Evolutionary conservation across 2,888 invertebrate genomes (phyloP).

Genomic region (Sesamia inferens): DNA sequence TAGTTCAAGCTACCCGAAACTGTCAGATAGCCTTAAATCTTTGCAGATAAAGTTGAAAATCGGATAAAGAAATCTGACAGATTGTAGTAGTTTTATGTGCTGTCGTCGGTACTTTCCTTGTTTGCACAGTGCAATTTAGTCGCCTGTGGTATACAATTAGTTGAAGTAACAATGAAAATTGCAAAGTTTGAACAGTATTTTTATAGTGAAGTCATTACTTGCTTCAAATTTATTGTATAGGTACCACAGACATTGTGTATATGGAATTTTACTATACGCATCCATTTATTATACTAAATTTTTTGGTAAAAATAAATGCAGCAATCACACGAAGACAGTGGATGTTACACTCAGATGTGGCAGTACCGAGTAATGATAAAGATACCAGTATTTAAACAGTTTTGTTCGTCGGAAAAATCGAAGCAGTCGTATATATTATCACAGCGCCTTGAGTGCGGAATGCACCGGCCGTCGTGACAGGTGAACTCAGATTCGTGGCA

Average conservation of each 20-base stretch:
- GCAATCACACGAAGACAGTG: slow-evolving; percentile 9
- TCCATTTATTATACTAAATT: not conserved
- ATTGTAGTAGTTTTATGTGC: no score
- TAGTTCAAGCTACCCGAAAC: no score
- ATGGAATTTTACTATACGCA: not conserved
- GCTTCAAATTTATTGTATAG: no score
- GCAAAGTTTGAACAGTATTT: not conserved
- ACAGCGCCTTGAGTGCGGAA: slow-evolving; percentile 94
- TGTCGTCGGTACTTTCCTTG: not conserved
- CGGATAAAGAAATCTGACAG: no score
- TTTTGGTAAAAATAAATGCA: not conserved
- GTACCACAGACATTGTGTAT: not conserved
- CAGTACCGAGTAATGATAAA: slow-evolving; percentile 30
- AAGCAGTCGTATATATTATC: slow-evolving; percentile 97
- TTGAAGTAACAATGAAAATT: no score
- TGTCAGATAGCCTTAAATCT: no score
- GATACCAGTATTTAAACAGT: slow-evolving; percentile 92
- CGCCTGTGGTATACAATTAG: no score
- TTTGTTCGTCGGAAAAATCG: slow-evolving; percentile 97
- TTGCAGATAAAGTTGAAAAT: no score
- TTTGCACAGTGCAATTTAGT: not conserved
- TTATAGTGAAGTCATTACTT: not conserved
- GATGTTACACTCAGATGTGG: slow-evolving; percentile 54
- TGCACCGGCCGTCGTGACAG: slow-evolving; percentile 94
- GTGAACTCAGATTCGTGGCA: slow-evolving; percentile 92